These are phyloP conservation scores for Melikaiella ostensackeni DNA, from an alignment of 2,888 invertebrate genomes.

Conservation along the genomic window DNA sequence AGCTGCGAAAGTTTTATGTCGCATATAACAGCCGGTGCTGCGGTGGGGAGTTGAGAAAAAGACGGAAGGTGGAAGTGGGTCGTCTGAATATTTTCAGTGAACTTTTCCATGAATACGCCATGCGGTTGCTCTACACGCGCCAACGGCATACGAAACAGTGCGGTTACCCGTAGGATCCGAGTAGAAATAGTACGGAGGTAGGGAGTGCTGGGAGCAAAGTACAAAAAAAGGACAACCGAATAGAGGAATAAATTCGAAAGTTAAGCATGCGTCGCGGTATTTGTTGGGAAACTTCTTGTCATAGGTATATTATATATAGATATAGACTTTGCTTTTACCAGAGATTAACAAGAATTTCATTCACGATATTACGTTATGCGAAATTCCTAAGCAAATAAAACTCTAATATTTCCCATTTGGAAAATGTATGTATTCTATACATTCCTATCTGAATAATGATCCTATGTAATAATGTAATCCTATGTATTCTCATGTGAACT, in stretches of 20 bases:
- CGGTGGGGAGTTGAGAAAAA: background rate
- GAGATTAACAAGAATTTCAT: background rate
- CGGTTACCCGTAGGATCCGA: conserved; percentile 46
- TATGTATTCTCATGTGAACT: too few relatives aligned
- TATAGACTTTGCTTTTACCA: background rate
- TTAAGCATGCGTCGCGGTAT: conserved; percentile 45
- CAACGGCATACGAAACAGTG: conserved; percentile 57
- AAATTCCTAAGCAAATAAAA: too few relatives aligned
- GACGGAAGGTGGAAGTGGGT: conserved; percentile 53
- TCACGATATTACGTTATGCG: background rate
- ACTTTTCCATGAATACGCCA: conserved; percentile 68
- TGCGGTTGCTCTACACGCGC: conserved; percentile 51
- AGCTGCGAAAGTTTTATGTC: conserved; percentile 61
- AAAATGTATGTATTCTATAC: too few relatives aligned
- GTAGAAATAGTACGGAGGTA: conserved; percentile 35
- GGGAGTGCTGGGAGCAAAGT: background rate
- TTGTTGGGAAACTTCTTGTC: conserved; percentile 46
- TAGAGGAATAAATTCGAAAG: conserved; percentile 56
- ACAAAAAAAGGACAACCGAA: conserved; percentile 43
- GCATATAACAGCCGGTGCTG: conserved; percentile 40
- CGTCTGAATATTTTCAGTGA: conserved; percentile 62
- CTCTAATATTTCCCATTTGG: too few relatives aligned
- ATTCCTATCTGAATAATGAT: too few relatives aligned
- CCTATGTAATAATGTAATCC: too few relatives aligned
- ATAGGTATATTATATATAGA: conserved; percentile 5